phyloP scores from a whole-genome alignment of 2,888 invertebrate species.

The Autographa pulchrina region DNA sequence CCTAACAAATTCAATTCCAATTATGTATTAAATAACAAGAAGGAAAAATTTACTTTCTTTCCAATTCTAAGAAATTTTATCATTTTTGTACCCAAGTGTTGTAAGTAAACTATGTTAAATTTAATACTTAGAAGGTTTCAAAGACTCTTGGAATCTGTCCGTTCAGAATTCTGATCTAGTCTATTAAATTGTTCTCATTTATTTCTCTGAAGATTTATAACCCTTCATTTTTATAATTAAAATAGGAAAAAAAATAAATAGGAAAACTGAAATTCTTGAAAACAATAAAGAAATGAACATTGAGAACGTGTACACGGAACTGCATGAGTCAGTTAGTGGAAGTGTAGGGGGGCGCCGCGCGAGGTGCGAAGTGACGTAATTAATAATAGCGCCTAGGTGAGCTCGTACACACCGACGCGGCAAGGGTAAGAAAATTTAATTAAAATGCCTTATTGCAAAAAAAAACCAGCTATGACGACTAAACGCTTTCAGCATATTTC shows the following conservation, averaged over 20 bases:
- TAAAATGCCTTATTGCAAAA: slow-evolving; percentile 56
- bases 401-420: slow-evolving; percentile 33
- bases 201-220: slow-evolving; percentile 1
- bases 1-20: not conserved
- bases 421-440: slow-evolving; percentile 53
- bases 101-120: slow-evolving; percentile 32
- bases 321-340: slow-evolving; percentile 32
- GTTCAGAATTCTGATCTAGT: slow-evolving; percentile 31
- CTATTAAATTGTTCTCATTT: slow-evolving; percentile 31
- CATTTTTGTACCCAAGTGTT: slow-evolving; percentile 18
- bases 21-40: slow-evolving; percentile 11
- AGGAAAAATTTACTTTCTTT: slow-evolving; percentile 37
- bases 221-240: not conserved
- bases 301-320: slow-evolving; percentile 8
- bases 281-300: slow-evolving; percentile 9
- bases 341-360: slow-evolving; percentile 28
- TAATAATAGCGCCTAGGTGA: slow-evolving; percentile 52
- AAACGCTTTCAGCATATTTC: slow-evolving; percentile 54
- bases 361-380: slow-evolving; percentile 49
- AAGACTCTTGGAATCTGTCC: slow-evolving; percentile 23
- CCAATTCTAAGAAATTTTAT: slow-evolving; percentile 31
- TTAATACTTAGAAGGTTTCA: slow-evolving; percentile 37
- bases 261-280: not conserved
- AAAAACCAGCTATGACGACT: slow-evolving; percentile 44
- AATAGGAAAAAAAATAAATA: too few species aligned